Percentiles rank a stretch among this genome's conserved stretches.
Conservation (phyloP, 2,888 invertebrate species). For the Drosophila colorata region DNA sequence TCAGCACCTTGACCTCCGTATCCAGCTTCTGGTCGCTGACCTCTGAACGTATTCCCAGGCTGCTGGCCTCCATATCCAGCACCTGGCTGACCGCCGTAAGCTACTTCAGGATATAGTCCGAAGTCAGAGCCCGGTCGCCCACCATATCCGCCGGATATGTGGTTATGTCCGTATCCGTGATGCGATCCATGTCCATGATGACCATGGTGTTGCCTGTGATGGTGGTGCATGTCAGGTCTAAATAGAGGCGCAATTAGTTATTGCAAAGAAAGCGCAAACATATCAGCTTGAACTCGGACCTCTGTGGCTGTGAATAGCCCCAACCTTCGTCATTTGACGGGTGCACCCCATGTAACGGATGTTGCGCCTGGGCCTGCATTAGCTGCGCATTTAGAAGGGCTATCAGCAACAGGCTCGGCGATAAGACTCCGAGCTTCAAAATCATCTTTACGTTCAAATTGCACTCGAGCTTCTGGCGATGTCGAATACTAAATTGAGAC, state of each 20-base stretch:
- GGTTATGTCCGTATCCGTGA: slow-evolving; percentile 2
- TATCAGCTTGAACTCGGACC: slow-evolving; percentile 14
- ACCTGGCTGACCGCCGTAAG: not conserved
- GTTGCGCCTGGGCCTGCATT: slow-evolving; percentile 31
- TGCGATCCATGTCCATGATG: slow-evolving; percentile 8
- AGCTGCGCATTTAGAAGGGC: slow-evolving; percentile 52
- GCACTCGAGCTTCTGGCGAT: not conserved
- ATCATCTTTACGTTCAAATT: slow-evolving; percentile 40
- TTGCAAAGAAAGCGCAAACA: not conserved
- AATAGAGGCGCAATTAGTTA: not conserved
- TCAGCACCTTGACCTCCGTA: not conserved
- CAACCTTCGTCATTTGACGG: slow-evolving; percentile 9
- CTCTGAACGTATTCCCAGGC: too few relatives aligned
- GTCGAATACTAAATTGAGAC: slow-evolving; percentile 42
- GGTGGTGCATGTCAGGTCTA: slow-evolving; percentile 10
- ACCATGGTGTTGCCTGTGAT: slow-evolving; percentile 3
- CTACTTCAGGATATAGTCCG: not conserved
- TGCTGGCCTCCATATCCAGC: not conserved
- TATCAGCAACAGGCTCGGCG: slow-evolving; percentile 57
- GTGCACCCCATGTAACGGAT: slow-evolving; percentile 37
- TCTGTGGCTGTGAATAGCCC: slow-evolving; percentile 13
- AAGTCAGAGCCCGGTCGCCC: too few relatives aligned
- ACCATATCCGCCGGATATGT: not conserved
- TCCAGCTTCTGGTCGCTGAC: not conserved
- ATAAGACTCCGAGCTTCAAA: slow-evolving; percentile 50